Evolutionary conservation across 2,797 vertebrate genomes (phyloP), one percentile per base, ranked within the genome.

Genomic region (Sebastolobus alascanus): DNA sequence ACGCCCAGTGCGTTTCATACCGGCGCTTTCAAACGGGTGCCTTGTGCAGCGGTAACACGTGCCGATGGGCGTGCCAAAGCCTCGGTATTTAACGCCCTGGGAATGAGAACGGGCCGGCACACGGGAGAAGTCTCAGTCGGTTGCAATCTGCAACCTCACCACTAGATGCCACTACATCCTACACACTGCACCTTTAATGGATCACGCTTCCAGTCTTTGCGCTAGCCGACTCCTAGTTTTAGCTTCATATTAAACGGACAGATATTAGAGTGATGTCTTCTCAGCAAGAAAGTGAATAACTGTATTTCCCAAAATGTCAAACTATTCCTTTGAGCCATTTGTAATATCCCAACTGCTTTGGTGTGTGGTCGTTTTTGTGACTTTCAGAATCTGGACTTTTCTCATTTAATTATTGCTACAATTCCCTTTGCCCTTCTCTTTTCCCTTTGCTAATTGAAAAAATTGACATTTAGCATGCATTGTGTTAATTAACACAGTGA

Each of bases 381-480:
- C 66, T 68, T 64, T 79, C 8, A 35, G 13, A 73, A 63, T 74
- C 31, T 6, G 59, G 59, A 73, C 46, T 77, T 59, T 59, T 4
- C 60, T 58, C 66, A 65, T 76, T 77, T 65, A 68, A 69, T 87
- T 74, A 70, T 68, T 50, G 60, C 77, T 54, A 38, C 63, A 80
- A 82, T 70, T 65, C 68, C 29, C 70, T 76, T 67, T 84, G 82
- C 50, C 70, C 80, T 87, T 88, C 73, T 56, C 68, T 58, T 75
- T 46, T 54, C 50, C 22, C 64, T 76, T 88, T 66, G 40, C 77
- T 84, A 86, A 87, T 82, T 82, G 66, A 80, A 66, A 66, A 79
- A 71, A 75, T 27, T 67, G 55, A 52, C 81, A 84, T 86, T 85
- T 83, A 67, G 66, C 77, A 35, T 73, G 54, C 31, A 77, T 71